A percentile compares a stretch with the other conserved stretches of the same genome.
phyloP scores from a whole-genome alignment of 2,113 vertebrate species.

The Henicopernis longicauda region DNA sequence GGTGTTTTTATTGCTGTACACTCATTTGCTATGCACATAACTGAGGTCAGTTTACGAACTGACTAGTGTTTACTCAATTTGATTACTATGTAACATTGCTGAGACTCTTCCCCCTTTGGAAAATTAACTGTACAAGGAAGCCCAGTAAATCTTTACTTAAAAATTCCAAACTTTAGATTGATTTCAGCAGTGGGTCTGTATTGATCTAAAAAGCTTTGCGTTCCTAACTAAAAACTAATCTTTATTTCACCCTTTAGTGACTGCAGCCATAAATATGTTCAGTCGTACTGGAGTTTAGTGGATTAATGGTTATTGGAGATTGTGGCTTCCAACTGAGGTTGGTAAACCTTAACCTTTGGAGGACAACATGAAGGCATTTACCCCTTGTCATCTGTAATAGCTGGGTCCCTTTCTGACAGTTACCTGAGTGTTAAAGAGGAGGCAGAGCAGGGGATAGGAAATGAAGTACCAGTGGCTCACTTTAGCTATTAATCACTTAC shows the following conservation, averaged over 20 bases:
- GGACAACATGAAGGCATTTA: conserved; percentile 75
- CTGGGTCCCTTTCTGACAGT: conserved; percentile 68
- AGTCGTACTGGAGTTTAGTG: conserved; percentile 69
- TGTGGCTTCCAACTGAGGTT: conserved; percentile 73
- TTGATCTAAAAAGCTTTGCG: conserved; percentile 81
- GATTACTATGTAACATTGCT: conserved; percentile 74
- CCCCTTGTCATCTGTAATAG: conserved; percentile 76
- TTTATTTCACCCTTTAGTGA: conserved; percentile 85
- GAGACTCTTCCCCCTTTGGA: conserved; percentile 66
- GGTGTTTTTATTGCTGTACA: conserved; percentile 66
- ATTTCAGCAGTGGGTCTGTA: conserved; percentile 78
- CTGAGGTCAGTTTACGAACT: conserved; percentile 69
- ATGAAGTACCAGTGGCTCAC: conserved; percentile 31
- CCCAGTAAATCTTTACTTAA: conserved; percentile 84
- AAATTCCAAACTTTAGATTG: conserved; percentile 85
- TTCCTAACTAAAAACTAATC: conserved; percentile 85
- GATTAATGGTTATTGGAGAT: conserved; percentile 83
- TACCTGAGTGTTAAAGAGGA: conserved; percentile 72
- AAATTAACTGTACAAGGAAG: conserved; percentile 76
- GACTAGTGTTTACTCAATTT: conserved; percentile 69
- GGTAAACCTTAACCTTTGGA: conserved; percentile 81
- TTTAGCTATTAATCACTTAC: conserved; percentile 46
- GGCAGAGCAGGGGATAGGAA: conserved; percentile 40
- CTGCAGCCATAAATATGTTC: conserved; percentile 80
- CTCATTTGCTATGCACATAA: conserved; percentile 66